Evolutionary conservation across 2,113 vertebrate species (phyloP).

Genomic region (Cathartes aura): DNA sequence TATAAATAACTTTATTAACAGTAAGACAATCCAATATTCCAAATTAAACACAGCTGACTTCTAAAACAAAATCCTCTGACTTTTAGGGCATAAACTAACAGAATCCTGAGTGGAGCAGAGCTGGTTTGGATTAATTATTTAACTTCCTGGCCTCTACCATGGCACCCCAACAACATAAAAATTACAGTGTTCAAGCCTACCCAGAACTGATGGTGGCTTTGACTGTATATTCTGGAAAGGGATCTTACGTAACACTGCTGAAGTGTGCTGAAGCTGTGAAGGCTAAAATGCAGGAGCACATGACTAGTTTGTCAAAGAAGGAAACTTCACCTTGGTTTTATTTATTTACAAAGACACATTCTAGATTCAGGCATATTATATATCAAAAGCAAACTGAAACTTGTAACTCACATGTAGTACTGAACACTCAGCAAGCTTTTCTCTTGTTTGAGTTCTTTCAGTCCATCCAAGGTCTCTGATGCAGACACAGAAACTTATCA

Average conservation of each 20-base stretch:
- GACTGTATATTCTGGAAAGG: background rate
- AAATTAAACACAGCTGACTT: background rate
- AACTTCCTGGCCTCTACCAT: background rate
- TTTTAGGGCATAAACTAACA: background rate
- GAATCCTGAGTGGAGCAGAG: background rate
- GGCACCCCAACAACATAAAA: background rate
- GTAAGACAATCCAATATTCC: background rate
- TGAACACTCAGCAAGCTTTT: background rate
- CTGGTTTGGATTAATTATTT: background rate
- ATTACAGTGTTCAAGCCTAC: background rate
- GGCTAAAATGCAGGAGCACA: background rate
- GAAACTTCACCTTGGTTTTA: constrained; percentile 18
- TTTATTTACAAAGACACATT: background rate
- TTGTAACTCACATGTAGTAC: background rate
- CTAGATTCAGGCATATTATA: background rate
- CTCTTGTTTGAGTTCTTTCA: background rate
- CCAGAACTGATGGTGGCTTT: background rate
- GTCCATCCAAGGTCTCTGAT: background rate
- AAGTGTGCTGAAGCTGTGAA: background rate
- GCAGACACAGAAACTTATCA: background rate
- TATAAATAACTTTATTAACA: background rate
- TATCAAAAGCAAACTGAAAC: constrained; percentile 28
- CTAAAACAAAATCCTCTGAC: background rate
- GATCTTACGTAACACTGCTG: background rate
- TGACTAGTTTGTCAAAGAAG: background rate